Evolutionary conservation across 2,797 vertebrate species (phyloP), one percentile per base, ranked within the genome.

Genomic region (Melanotaenia pygmaea): DNA sequence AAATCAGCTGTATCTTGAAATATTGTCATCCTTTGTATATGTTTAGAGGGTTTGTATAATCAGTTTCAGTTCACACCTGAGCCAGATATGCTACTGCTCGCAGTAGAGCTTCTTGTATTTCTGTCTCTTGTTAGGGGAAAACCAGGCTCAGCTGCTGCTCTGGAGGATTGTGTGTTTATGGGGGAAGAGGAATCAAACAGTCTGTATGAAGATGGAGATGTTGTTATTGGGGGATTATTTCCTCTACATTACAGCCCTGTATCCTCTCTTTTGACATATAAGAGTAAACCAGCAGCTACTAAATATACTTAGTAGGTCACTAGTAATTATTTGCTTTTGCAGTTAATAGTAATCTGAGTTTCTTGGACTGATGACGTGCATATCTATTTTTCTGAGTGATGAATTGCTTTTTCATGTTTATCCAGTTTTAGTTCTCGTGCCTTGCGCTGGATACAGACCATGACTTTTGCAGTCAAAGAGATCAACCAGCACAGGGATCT

Each of bases 401-500:
- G 10, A 71, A 45, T 10, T 74, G 4, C 34, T 74, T 80, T 13
- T 74, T 1, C 9, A 35, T 10, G 82, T 70, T 5, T n/a, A 14
- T 72, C 45, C 76, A 94, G 93, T 79, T 94, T 94, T 62, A 90
- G 74, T 32, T 75, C 90, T 53, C 84, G 91, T 69, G 89, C 92
- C 13, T 80, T 94, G 22, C 89, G 92, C 43, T 93, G 93, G 93
- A 92, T 92, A 82, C 88, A 90, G 67, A 93, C 92, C 4, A 93
- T 94, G 94, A 87, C 75, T 30, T 94, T 94, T 74, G 87, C 93
- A n/a, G 84, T 93, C 5, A 71, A 66, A 67, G 92, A 94, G 74
- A 92, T 94, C 71, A 94, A 94, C 74, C 77, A 80, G 64, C 83
- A 82, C 32, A 57, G 30, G 10, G 91, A 93, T 59, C 64, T 94